Conservation (phyloP, 2,113 vertebrate species). For the Lagenorhynchus albirostris region DNA sequence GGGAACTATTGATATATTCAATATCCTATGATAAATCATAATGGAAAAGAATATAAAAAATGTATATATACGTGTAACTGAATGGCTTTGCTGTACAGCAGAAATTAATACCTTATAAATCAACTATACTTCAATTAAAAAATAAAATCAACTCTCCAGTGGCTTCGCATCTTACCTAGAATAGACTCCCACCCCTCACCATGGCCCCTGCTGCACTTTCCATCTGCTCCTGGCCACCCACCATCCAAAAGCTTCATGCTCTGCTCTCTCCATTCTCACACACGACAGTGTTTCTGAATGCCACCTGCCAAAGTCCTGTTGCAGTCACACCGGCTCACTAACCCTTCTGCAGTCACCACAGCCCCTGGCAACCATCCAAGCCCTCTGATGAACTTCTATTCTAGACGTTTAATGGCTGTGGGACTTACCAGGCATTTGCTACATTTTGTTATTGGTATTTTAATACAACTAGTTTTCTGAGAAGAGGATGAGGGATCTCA, state of each 20-base stretch:
- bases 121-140: neutral
- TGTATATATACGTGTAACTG: neutral
- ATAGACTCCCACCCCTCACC: neutral
- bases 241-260: fast-evolving
- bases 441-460: neutral
- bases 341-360: neutral
- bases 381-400: neutral
- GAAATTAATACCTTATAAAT: neutral
- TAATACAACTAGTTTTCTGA: neutral
- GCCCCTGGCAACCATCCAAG: neutral
- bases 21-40: neutral
- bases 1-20: neutral
- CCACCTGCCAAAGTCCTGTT: neutral
- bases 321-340: too few relatives aligned
- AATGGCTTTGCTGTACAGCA: neutral
- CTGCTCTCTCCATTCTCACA: neutral
- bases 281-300: neutral
- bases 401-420: neutral
- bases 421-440: neutral
- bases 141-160: neutral
- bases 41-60: neutral
- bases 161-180: neutral
- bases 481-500: neutral
- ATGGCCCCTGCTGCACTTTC: neutral
- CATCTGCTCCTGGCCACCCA: neutral